Evolutionary conservation across 2,888 invertebrate genomes (phyloP).

Genomic region (Charanyca ferruginea): DNA sequence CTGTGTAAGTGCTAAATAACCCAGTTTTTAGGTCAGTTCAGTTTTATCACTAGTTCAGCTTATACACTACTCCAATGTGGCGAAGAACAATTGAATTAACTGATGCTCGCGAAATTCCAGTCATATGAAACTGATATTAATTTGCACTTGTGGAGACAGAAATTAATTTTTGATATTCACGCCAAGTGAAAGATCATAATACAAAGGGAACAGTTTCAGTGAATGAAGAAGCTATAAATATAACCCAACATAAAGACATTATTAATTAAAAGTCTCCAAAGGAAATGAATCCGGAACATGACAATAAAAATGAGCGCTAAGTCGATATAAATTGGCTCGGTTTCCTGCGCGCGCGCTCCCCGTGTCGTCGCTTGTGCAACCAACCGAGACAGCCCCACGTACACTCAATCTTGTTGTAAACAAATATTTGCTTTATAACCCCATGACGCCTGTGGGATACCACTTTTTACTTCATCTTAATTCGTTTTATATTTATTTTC

Average conservation of each 20-base stretch:
- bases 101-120: conserved; percentile 40
- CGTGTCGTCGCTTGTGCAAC: conserved; percentile 65
- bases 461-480: conserved; percentile 68
- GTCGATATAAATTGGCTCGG: conserved; percentile 70
- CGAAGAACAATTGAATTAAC: conserved; percentile 47
- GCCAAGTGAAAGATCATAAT: conserved; percentile 33
- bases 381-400: conserved; percentile 75
- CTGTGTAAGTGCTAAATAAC: conserved; percentile 31
- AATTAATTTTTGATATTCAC: conserved; percentile 16
- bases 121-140: conserved; percentile 36
- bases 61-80: conserved; percentile 46
- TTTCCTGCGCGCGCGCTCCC: conserved; percentile 71
- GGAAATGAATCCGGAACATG: conserved; percentile 73
- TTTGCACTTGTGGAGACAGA: conserved; percentile 28
- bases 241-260: conserved; percentile 3
- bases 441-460: conserved; percentile 65
- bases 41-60: conserved; percentile 21
- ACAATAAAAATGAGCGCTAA: conserved; percentile 68
- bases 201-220: background rate
- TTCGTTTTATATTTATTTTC: conserved; percentile 67
- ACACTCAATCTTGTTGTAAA: conserved; percentile 79
- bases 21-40: conserved; percentile 42
- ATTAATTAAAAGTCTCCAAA: conserved; percentile 44
- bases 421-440: conserved; percentile 81
- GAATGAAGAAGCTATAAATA: background rate